Evolutionary conservation across 2,888 invertebrate genomes (phyloP), one percentile per base, ranked within the genome.

Genomic region (Mystacides longicornis): DNA sequence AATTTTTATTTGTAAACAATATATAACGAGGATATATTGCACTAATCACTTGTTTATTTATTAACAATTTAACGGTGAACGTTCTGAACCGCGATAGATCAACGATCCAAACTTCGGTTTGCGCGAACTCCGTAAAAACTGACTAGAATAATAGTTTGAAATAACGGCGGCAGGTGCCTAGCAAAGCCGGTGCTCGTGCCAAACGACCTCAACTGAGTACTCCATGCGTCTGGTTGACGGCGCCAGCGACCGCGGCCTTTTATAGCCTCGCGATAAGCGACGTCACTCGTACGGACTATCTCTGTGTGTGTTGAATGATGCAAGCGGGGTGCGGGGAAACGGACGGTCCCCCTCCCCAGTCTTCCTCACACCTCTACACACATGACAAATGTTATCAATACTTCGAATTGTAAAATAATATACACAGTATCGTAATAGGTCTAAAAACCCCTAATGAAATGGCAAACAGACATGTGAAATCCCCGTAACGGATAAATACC

Each of bases 161-260:
- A 69, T 31, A n/a, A 69, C 71, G 75, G 75, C 73, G 77, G 77
- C 77, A 77, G 77, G 77, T 77, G 77, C 77, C 77, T 77, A 77
- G 77, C 77, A 75, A 76, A 77, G 77, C 76, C 75, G 74, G 74
- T 75, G 77, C 77, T 77, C 77, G 77, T 77, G 77, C 77, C 77
- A 77, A 77, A 77, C 77, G 71, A 77, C 77, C 77, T 77, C 77
- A 75, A 77, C 77, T 75, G 77, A 77, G 77, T 77, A 77, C 77
- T 77, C 77, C 77, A 77, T 77, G 76, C 77, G 77, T 75, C 73
- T 77, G 75, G 74, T 60, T 56, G 52, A 73, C 74, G 72, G 68
- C 70, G 75, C 19, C 22, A 73, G 72, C 73, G 65, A 74, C 73
- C 74, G 74, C 69, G 75, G 63, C 67, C 65, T 75, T 75, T 75